phyloP scores from a whole-genome alignment of 2,888 invertebrate genomes.

The Notocelia uddmanniana region DNA sequence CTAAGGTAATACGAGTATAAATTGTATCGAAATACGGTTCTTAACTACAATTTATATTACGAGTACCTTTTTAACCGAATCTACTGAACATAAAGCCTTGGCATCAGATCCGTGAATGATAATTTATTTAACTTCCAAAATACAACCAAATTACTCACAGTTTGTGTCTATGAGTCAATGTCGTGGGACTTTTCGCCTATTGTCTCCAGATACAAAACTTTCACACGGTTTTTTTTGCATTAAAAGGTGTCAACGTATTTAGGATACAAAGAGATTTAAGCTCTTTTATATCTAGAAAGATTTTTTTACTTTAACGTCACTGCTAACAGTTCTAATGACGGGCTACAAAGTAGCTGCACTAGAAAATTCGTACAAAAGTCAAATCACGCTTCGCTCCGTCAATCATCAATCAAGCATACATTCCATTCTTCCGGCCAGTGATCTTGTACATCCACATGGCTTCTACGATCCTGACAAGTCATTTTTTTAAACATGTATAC shows the following conservation, averaged over 20 bases:
- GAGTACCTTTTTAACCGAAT: no score
- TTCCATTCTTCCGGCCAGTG: no score
- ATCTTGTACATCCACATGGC: no score
- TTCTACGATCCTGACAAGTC: no score
- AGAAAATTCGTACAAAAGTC: no score
- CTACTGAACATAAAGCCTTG: neutral
- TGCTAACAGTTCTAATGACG: neutral
- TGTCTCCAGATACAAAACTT: constrained; percentile 30
- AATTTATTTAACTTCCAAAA: neutral
- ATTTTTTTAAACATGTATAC: no score
- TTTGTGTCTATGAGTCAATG: constrained; percentile 35
- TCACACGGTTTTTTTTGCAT: constrained; percentile 24
- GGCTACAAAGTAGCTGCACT: neutral
- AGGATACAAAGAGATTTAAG: neutral
- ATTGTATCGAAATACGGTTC: no score
- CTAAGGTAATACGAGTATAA: no score
- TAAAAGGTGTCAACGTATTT: neutral
- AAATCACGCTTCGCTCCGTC: no score
- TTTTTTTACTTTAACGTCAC: neutral
- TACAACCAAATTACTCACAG: constrained; percentile 17
- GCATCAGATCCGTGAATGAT: neutral
- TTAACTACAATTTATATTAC: no score
- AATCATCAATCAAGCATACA: no score
- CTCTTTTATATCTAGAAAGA: neutral
- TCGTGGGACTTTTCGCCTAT: constrained; percentile 34